Evolutionary conservation across 2,797 vertebrate genomes (phyloP), one percentile per base, ranked within the genome.

Genomic region (Gobio occitaniae): DNA sequence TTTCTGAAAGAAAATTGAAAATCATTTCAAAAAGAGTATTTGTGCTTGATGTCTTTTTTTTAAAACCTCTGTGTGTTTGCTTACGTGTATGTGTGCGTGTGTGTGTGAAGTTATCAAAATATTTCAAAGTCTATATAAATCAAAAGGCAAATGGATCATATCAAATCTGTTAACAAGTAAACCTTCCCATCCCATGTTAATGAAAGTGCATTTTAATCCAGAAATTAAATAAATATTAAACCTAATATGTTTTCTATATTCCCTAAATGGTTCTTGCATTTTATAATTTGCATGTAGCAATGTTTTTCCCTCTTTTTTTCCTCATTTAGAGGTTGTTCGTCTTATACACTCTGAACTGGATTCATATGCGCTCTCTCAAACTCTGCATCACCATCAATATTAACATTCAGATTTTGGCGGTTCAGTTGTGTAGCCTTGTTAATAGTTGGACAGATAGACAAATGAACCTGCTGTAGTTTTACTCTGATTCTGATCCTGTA

Each of bases 1-100:
- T 95, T 95, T 95, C 94, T 92, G 92, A 92, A 95, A 95, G 93
- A 89, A 92, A 95, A 95, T 93, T 92, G 89, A 88, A 87, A 93
- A 86, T 75, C 59, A 72, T 82, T 76, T 71, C 82, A 88, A 84
- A 80, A 88, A 75, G 2, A 72, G 19, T 12, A 32, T 32, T 25
- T 89, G 63, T 68, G 56, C 12, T 75, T 76, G 29, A 61, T 81
- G 82, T 84, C 77, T 75, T 69, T 86, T n/a, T 61, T 68, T 80
- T 50, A 36, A 65, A 32, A 56, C 48, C 13, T 74, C 65, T 54
- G 59, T 77, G 74, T 86, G 61, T 72, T 52, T 78, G 70, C 47
- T 32, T 41, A 13, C 59, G 44, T 6, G 44, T 61, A 32, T 82
- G 80, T 41, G 61, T 63, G 52, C 54, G 47, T 13, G 15, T 50